Percentiles rank a stretch among this genome's conserved stretches.
Evolutionary conservation across 2,888 invertebrate species (phyloP).

Genomic region (Emmelina monodactyla): DNA sequence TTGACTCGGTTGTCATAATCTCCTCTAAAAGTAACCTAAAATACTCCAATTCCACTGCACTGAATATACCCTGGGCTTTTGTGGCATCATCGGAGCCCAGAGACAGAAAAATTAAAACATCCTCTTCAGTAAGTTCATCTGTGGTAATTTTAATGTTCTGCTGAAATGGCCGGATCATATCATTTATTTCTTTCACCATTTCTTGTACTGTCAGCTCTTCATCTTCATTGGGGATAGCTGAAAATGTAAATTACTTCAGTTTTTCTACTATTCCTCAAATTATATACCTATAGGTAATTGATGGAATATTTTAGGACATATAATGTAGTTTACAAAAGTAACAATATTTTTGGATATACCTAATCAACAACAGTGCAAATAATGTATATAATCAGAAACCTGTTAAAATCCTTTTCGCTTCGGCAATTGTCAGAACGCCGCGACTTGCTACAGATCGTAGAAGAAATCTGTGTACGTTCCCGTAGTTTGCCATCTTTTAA

Average conservation of each 20-base stretch:
- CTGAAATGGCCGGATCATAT: constrained; percentile 34
- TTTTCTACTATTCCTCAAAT: no score
- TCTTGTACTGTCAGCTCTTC: constrained; percentile 23
- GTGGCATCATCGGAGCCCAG: constrained; percentile 43
- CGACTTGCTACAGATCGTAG: constrained; percentile 40
- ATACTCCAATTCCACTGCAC: constrained; percentile 40
- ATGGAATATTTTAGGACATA: no score
- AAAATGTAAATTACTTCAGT: constrained; percentile 13
- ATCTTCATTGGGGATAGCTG: constrained; percentile 27
- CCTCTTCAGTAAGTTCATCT: constrained; percentile 42
- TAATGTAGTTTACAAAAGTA: no score
- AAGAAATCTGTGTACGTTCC: constrained; percentile 33
- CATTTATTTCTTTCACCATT: constrained; percentile 38
- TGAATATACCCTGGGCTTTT: constrained; percentile 44
- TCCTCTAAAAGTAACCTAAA: constrained; percentile 45
- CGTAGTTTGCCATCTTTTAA: no score
- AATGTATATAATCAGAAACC: background rate
- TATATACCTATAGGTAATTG: no score
- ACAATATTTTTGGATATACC: no score
- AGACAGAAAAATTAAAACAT: constrained; percentile 41
- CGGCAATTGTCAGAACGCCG: constrained; percentile 36
- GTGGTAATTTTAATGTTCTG: constrained; percentile 42
- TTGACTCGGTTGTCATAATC: constrained; percentile 42
- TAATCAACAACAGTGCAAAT: background rate
- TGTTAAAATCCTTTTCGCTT: constrained; percentile 26